A percentile compares a stretch with the other conserved stretches of the same genome.
phyloP scores from a whole-genome alignment of 2,888 invertebrate species.

The Myopa testacea region DNA sequence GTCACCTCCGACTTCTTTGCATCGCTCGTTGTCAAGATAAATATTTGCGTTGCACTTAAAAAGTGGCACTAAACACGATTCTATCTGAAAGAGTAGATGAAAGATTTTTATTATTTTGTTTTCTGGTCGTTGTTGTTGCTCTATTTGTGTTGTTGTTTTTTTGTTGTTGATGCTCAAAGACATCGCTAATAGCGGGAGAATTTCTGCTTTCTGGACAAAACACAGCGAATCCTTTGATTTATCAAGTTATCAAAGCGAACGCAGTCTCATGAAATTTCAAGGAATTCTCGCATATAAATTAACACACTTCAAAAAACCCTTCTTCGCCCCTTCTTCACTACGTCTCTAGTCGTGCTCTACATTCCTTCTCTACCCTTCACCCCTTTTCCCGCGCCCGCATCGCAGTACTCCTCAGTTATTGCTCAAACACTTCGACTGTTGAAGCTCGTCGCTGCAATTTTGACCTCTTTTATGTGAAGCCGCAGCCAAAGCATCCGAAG shows the following conservation, averaged over 20 bases:
- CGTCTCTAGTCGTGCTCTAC: not conserved
- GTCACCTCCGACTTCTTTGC: not conserved
- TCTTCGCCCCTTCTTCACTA: not conserved
- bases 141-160: no score
- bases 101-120: not conserved
- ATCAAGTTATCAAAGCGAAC: slow-evolving; percentile 14
- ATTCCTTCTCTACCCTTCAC: not conserved
- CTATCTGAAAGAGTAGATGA: not conserved
- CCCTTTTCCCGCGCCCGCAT: not conserved
- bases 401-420: no score
- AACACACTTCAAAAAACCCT: slow-evolving; percentile 27
- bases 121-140: not conserved
- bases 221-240: slow-evolving; percentile 38
- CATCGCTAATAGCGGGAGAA: slow-evolving; percentile 21
- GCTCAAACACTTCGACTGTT: not conserved
- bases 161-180: slow-evolving; percentile 10
- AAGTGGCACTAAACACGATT: slow-evolving; percentile 18
- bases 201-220: slow-evolving; percentile 31
- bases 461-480: slow-evolving; percentile 31
- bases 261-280: slow-evolving; percentile 29
- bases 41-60: slow-evolving; percentile 32
- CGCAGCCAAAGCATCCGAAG: no score
- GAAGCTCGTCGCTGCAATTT: slow-evolving; percentile 24
- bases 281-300: slow-evolving; percentile 40
- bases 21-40: slow-evolving; percentile 23